A percentile compares a stretch with the other conserved stretches of the same genome.
Conservation (phyloP, 2,113 vertebrate genomes). For the Actinemys pallida region DNA sequence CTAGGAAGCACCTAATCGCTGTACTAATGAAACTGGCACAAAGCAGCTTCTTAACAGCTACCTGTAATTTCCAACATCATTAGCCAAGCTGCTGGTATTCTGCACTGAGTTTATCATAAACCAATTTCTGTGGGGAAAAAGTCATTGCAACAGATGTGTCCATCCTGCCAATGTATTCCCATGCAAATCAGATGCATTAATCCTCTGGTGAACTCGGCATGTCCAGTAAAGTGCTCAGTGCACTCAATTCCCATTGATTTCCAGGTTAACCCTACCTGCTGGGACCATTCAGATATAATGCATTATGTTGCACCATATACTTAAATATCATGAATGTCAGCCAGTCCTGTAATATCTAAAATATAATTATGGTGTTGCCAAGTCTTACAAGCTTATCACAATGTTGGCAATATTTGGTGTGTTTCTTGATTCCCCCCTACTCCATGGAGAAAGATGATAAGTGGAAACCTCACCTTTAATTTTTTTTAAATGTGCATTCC, state of each 20-base stretch:
- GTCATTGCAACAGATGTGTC: not conserved
- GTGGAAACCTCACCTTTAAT: not conserved
- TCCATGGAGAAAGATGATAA: not conserved
- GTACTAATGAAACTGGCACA: not conserved
- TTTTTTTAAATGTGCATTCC: not conserved
- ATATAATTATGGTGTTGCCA: not conserved
- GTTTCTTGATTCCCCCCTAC: too few species aligned
- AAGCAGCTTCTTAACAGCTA: not conserved
- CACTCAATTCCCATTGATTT: not conserved
- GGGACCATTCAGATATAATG: not conserved
- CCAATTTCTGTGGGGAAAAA: not conserved
- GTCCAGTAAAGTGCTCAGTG: not conserved
- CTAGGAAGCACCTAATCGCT: fast-evolving
- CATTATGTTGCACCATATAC: not conserved
- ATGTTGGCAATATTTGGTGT: not conserved
- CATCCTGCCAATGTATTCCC: not conserved
- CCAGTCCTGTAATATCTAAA: not conserved
- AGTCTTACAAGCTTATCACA: not conserved
- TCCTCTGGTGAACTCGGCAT: not conserved
- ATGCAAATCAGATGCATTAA: not conserved
- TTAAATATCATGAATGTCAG: not conserved
- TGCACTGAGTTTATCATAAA: not conserved
- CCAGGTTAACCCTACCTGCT: too few species aligned
- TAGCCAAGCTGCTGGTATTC: fast-evolving
- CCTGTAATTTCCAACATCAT: not conserved